Evolutionary conservation across 2,888 invertebrate genomes (phyloP).

Genomic region (Ochropleura leucogaster): DNA sequence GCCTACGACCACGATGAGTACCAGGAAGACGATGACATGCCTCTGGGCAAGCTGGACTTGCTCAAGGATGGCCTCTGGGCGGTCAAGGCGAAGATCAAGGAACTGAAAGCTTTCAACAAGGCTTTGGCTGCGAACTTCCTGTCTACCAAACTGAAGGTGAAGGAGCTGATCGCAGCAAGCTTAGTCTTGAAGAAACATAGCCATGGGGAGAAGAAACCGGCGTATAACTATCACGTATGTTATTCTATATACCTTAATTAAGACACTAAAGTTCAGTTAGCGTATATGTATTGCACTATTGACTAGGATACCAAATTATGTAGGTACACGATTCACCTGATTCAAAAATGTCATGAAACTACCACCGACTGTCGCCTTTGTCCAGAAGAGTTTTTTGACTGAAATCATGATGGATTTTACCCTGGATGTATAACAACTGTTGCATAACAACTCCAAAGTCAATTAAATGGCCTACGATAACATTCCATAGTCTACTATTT

Average conservation of each 20-base stretch:
- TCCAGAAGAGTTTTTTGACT: neutral
- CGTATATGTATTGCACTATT: neutral
- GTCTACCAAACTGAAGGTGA: constrained; percentile 82
- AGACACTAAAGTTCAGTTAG: neutral
- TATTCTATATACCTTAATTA: too few relatives aligned
- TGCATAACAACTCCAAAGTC: neutral
- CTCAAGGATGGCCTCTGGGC: constrained; percentile 85
- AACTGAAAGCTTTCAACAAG: constrained; percentile 84
- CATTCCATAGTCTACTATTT: neutral
- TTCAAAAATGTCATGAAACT: neutral
- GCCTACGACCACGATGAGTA: constrained; percentile 79
- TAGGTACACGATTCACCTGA: neutral
- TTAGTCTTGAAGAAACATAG: constrained; percentile 77
- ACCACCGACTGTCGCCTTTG: neutral
- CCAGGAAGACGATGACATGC: constrained; percentile 74
- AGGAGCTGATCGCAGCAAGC: constrained; percentile 78
- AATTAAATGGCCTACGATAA: neutral
- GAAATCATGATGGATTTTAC: neutral
- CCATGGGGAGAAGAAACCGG: constrained; percentile 76
- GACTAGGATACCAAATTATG: neutral
- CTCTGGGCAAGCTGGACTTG: constrained; percentile 81
- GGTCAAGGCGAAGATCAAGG: constrained; percentile 83
- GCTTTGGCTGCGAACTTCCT: constrained; percentile 83
- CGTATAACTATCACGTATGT: constrained; percentile 76
- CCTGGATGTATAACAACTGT: neutral